A percentile compares a stretch with the other conserved stretches of the same genome.
Evolutionary conservation across 2,888 invertebrate genomes (phyloP).

Genomic region (Eustalomyia histrio): DNA sequence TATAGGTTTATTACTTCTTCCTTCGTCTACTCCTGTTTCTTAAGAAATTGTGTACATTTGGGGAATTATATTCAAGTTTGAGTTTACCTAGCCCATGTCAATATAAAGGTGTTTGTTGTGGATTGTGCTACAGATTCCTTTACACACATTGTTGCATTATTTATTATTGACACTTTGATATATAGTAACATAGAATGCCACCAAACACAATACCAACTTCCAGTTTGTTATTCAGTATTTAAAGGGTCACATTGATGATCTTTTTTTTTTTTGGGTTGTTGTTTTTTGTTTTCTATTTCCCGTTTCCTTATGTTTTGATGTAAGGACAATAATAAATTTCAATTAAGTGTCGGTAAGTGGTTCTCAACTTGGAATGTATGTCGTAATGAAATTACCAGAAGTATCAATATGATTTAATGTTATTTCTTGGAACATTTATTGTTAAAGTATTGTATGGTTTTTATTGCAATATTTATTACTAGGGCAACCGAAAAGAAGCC

Average conservation of each 20-base stretch:
- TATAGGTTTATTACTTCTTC: background rate
- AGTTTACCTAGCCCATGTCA: constrained; percentile 7
- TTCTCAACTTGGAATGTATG: background rate
- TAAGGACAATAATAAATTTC: background rate
- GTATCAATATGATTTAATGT: constrained; percentile 22
- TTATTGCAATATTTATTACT: background rate
- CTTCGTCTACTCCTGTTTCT: background rate
- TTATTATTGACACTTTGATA: constrained; percentile 45
- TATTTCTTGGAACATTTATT: background rate
- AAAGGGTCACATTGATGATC: constrained; percentile 11
- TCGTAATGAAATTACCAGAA: constrained; percentile 23
- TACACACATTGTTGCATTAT: constrained; percentile 32
- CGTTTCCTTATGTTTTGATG: background rate
- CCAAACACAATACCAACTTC: background rate
- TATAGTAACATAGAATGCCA: too few relatives aligned
- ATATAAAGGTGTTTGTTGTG: constrained; percentile 21
- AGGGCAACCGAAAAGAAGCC: too few relatives aligned
- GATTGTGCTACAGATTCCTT: constrained; percentile 11
- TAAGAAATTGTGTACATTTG: background rate
- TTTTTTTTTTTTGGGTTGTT: background rate
- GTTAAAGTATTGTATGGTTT: background rate
- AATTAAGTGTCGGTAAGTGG: constrained; percentile 2
- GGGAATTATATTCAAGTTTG: background rate
- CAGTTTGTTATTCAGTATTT: constrained; percentile 12
- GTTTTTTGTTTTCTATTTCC: background rate